phyloP scores from a whole-genome alignment of 2,797 vertebrate species.

The Hemibagrus guttatus region DNA sequence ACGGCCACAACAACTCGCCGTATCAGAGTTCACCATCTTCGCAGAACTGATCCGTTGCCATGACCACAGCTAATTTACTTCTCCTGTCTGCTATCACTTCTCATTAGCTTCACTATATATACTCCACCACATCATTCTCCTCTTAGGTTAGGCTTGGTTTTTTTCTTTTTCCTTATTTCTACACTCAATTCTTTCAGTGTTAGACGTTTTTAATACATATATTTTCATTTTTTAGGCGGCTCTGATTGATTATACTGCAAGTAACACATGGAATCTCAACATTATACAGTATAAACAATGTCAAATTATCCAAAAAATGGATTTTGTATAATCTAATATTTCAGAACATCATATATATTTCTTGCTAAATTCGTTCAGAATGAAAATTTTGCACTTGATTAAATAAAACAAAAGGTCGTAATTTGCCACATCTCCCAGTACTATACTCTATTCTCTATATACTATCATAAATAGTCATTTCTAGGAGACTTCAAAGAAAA shows the following conservation, averaged over 20 bases:
- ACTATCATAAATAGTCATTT: not conserved
- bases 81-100: constrained; percentile 26
- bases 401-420: not conserved
- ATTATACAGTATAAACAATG: not conserved
- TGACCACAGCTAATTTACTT: constrained; percentile 19
- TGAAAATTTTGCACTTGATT: not conserved
- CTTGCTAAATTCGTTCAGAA: not conserved
- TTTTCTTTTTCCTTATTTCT: not conserved
- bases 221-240: not conserved
- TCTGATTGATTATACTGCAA: not conserved
- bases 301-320: not conserved
- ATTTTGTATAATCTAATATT: not conserved
- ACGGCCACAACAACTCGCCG: not conserved
- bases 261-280: not conserved
- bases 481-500: not conserved
- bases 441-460: not conserved
- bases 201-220: not conserved
- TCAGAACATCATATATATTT: not conserved
- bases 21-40: not conserved
- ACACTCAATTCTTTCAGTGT: not conserved
- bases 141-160: not conserved
- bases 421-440: not conserved
- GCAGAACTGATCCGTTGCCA: constrained; percentile 13
- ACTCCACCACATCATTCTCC: not conserved
- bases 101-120: constrained; percentile 20